A percentile compares a stretch with the other conserved stretches of the same genome.
phyloP scores from a whole-genome alignment of 2,888 invertebrate genomes.

The Rugalucina vietnamica region DNA sequence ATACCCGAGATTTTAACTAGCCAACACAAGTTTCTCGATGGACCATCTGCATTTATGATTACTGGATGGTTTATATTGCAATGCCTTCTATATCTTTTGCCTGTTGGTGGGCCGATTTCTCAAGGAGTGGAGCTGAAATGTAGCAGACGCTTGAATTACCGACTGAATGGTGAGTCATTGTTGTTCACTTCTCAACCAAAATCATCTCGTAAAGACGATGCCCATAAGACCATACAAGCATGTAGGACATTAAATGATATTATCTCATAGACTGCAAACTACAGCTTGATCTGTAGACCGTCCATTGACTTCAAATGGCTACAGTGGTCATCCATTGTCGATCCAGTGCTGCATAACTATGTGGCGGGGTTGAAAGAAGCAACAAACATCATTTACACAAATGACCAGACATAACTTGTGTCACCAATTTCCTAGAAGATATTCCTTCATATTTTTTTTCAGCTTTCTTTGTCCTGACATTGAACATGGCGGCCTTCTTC shows the following conservation, averaged over 20 bases:
- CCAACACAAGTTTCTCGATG: conserved; percentile 56
- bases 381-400: too few species aligned
- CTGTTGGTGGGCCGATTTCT: conserved; percentile 69
- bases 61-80: conserved; percentile 78
- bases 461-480: conserved; percentile 52
- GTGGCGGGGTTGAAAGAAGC: too few species aligned
- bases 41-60: conserved; percentile 54
- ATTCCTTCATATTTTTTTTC: conserved; percentile 5
- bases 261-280: too few species aligned
- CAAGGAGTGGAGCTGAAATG: conserved; percentile 69
- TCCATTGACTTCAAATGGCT: too few species aligned
- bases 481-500: conserved; percentile 36
- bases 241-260: too few species aligned
- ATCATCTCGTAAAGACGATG: not conserved
- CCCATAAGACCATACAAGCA: too few species aligned
- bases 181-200: not conserved
- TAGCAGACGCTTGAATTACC: conserved; percentile 72
- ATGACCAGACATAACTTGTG: too few species aligned
- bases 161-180: conserved; percentile 78
- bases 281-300: too few species aligned
- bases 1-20: conserved; percentile 37
- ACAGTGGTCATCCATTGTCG: too few species aligned
- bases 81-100: conserved; percentile 70
- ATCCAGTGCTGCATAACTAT: too few species aligned
- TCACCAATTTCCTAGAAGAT: not conserved